These are phyloP conservation scores for Coracopsis vasa DNA, from an alignment of 2,113 vertebrate species.

Conservation along the genomic window DNA sequence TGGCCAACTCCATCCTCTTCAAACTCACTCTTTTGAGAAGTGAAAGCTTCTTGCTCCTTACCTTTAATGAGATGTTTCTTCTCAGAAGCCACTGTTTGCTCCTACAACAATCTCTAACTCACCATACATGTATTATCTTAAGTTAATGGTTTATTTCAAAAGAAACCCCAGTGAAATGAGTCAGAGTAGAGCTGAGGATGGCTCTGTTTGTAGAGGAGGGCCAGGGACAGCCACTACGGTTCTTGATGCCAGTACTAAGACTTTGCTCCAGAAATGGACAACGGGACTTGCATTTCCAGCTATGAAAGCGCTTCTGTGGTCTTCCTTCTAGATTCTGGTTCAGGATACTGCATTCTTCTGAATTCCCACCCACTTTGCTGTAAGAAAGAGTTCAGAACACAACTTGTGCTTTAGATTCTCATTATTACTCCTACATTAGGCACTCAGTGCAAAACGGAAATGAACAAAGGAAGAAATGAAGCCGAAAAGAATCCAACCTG, in stretches of 20 bases:
- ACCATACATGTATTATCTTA: not conserved
- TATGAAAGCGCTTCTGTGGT: not conserved
- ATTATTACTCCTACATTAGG: conserved; percentile 23
- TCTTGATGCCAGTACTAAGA: not conserved
- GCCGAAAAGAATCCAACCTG: not conserved
- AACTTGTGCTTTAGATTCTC: not conserved
- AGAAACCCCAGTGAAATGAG: not conserved
- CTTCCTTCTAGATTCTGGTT: not conserved
- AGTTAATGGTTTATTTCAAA: not conserved
- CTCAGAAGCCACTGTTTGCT: not conserved
- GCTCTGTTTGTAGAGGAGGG: not conserved
- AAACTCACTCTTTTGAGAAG: not conserved
- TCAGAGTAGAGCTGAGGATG: not conserved
- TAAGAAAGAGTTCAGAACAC: not conserved
- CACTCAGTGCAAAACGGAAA: not conserved
- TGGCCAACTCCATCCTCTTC: not conserved
- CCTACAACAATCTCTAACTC: not conserved
- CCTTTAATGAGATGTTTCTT: not conserved
- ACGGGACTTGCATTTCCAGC: not conserved
- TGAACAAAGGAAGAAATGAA: not conserved
- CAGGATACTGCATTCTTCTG: not conserved
- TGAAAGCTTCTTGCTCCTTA: not conserved
- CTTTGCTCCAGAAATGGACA: not conserved
- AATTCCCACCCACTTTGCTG: not conserved
- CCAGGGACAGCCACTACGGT: not conserved